Conservation (phyloP, 2,797 vertebrate species). For the Hemitrygon akajei region DNA sequence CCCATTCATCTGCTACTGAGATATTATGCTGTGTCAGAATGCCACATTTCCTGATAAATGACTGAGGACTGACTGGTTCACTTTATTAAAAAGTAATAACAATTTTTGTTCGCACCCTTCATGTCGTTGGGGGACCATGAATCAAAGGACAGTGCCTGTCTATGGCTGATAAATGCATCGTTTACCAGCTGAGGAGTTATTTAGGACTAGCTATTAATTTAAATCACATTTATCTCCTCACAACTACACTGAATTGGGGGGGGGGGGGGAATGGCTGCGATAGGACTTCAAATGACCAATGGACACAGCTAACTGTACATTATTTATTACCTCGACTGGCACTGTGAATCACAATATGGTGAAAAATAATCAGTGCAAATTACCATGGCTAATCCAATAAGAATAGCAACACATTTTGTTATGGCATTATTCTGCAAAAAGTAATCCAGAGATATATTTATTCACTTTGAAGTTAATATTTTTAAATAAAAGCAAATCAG, state of each 20-base stretch:
- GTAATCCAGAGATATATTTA: neutral
- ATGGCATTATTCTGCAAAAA: constrained; percentile 43
- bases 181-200: constrained; percentile 99
- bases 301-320: constrained; percentile 64
- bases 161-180: constrained; percentile 98
- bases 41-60: constrained; percentile 87
- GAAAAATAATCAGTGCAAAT: constrained; percentile 59
- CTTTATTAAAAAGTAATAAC: constrained; percentile 99
- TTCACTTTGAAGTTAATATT: neutral
- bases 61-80: constrained; percentile 93
- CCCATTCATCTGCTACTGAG: constrained; percentile 71
- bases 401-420: constrained; percentile 61
- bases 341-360: constrained; percentile 61
- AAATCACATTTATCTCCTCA: constrained; percentile 98
- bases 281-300: constrained; percentile 65
- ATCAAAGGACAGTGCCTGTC: constrained; percentile 99
- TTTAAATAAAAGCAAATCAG: constrained; percentile 3
- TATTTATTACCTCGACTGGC: constrained; percentile 67
- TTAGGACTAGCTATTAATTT: constrained; percentile 99
- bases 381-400: constrained; percentile 66
- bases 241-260: constrained; percentile 57
- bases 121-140: constrained; percentile 92
- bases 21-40: constrained; percentile 75
- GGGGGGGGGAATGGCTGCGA: constrained; percentile 55
- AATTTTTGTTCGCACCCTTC: constrained; percentile 99